Percentiles rank a stretch among this genome's conserved stretches.
Evolutionary conservation across 92 coral and sea anemone species (phyloP).

Genomic region (Epizoanthus scotinus): DNA sequence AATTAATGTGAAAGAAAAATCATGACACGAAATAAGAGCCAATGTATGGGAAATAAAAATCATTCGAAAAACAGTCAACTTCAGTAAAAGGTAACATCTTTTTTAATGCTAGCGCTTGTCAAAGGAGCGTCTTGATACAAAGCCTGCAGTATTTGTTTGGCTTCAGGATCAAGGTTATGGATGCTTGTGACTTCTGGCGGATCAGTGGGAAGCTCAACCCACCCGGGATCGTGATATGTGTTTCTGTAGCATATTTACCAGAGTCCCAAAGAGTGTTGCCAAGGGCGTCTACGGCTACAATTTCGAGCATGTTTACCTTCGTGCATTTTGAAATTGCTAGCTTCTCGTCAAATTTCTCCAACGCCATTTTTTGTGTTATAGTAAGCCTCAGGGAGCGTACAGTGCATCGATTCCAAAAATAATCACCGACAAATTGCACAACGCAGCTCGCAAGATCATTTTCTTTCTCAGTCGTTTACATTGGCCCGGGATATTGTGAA

Average conservation of each 20-base stretch:
- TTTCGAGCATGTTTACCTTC: background rate
- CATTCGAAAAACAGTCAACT: too few relatives aligned
- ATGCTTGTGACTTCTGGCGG: conserved; percentile 24
- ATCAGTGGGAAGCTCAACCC: conserved; percentile 1
- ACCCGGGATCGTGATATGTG: conserved; percentile 30
- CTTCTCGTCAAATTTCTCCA: conserved; percentile 11
- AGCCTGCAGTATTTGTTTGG: too few relatives aligned
- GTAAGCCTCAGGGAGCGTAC: conserved; percentile 29
- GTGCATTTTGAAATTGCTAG: conserved; percentile 1
- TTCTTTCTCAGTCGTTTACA: conserved; percentile 12
- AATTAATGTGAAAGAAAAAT: too few relatives aligned
- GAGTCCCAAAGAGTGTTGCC: conserved; percentile 13
- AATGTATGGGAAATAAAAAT: too few relatives aligned
- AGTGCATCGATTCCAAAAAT: conserved; percentile 29
- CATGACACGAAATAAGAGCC: too few relatives aligned
- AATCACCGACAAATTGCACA: conserved; percentile 20
- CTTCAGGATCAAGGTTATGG: too few relatives aligned
- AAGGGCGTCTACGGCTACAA: conserved; percentile 31
- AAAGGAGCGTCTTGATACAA: too few relatives aligned
- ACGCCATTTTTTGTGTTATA: background rate
- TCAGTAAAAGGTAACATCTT: too few relatives aligned
- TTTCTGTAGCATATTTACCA: conserved; percentile 4
- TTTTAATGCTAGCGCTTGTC: too few relatives aligned
- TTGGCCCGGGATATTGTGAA: background rate
- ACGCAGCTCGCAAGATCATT: background rate